phyloP scores from a whole-genome alignment of 2,888 invertebrate genomes.

The Trichogramma dendrolimi region DNA sequence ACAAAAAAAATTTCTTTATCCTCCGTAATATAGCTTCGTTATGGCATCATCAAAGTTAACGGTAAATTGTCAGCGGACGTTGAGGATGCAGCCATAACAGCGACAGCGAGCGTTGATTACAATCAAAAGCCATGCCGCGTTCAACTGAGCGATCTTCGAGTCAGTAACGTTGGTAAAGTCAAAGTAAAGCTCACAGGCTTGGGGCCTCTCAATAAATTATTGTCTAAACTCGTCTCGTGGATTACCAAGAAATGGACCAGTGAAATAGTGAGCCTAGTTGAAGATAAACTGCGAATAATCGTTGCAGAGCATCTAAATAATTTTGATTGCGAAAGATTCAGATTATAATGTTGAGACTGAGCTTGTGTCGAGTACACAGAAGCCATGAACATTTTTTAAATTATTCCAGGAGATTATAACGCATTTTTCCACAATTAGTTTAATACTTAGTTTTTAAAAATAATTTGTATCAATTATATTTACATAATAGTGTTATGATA shows the following conservation, averaged over 20 bases:
- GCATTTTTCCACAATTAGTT: no score
- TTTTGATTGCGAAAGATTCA: constrained; percentile 33
- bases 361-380: no score
- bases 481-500: no score
- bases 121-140: constrained; percentile 28
- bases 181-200: constrained; percentile 33
- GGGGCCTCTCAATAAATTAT: constrained; percentile 27
- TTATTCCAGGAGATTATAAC: no score
- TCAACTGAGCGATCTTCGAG: constrained; percentile 26
- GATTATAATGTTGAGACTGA: constrained; percentile 21
- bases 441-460: no score
- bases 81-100: constrained; percentile 26
- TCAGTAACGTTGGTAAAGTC: constrained; percentile 30
- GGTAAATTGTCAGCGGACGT: constrained; percentile 30
- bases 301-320: constrained; percentile 20
- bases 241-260: constrained; percentile 30
- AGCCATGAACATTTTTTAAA: no score
- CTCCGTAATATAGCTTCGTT: constrained; percentile 23
- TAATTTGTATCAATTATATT: no score
- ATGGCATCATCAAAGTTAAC: constrained; percentile 26
- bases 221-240: constrained; percentile 30
- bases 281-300: constrained; percentile 19
- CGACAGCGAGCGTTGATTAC: constrained; percentile 30
- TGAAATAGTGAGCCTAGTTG: constrained; percentile 27
- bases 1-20: background rate